Evolutionary conservation across 2,797 vertebrate species (phyloP), one percentile per base, ranked within the genome.

Genomic region (Coccyzus lansbergi): DNA sequence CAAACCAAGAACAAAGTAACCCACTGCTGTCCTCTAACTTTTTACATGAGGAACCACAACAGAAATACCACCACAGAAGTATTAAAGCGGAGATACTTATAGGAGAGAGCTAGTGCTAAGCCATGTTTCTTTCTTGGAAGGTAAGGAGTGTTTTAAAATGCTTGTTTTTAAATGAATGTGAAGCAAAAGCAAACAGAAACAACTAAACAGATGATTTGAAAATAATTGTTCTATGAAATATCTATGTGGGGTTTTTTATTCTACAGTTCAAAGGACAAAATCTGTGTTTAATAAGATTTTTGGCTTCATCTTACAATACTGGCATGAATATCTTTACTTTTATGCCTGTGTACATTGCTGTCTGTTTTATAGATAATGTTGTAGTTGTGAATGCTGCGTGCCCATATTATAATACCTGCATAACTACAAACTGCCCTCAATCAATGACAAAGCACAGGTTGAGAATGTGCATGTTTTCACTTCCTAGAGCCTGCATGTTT

Each of bases 51-150:
- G 76, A 89, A 74, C 48, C 36, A 77, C 60, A 65, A 74, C 74
- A 94, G 71, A 94, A 91, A 72, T 68, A 91, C 15, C 69, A 44
- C 79, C 83, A 75, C 80, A 92, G 80, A 90, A 81, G 25, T 75
- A 83, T 29, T 88, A 25, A 90, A 74, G 63, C 72, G 71, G 56
- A 88, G 56, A 10, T 79, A 52, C 49, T 90, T 51, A 83, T 46
- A 93, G 75, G 68, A 92, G 65, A 76, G 31, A 82, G 59, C 82
- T 76, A 59, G 48, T 84, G 42, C 58, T 86, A 74, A 96, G 72
- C 68, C 80, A 96, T 97, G 95, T 93, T 95, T 83, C 70, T 92
- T 10, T 74, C 93, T 36, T 86, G 91, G 71, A 97, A 97, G 92
- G 94, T 97, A 97, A 96, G 93, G 13, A 81, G 15, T 44, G 19